Conservation (phyloP, 2,888 invertebrate species). For the Chrysodeixis includens region DNA sequence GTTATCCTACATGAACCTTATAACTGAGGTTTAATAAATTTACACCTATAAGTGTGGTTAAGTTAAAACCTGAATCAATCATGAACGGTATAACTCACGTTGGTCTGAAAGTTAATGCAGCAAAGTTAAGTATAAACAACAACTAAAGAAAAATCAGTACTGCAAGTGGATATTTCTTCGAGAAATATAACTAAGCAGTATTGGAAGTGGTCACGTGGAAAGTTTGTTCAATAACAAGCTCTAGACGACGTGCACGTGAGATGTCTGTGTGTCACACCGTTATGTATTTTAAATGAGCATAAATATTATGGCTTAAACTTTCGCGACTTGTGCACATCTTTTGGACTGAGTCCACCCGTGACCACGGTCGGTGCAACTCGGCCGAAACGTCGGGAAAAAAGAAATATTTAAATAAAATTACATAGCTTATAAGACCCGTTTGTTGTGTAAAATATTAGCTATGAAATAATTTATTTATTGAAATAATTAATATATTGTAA, state of each 20-base stretch:
- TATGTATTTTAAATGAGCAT: constrained; percentile 1
- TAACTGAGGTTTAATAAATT: too few relatives aligned
- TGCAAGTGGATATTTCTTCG: constrained; percentile 31
- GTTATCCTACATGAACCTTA: too few relatives aligned
- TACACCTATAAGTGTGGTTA: background rate
- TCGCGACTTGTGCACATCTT: too few relatives aligned
- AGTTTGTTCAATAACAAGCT: constrained; percentile 70
- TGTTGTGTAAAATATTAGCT: too few relatives aligned
- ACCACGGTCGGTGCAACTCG: too few relatives aligned
- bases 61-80: background rate
- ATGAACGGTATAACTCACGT: background rate
- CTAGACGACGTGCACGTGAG: constrained; percentile 55
- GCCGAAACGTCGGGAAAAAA: too few relatives aligned
- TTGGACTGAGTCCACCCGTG: too few relatives aligned
- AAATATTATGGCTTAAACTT: too few relatives aligned
- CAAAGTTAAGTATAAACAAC: constrained; percentile 22
- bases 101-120: background rate
- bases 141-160: constrained; percentile 22
- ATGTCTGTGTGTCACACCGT: constrained; percentile 55
- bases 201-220: constrained; percentile 66
- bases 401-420: too few relatives aligned
- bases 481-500: too few relatives aligned
- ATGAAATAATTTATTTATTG: too few relatives aligned
- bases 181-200: constrained; percentile 53
- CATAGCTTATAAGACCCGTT: too few relatives aligned